phyloP scores from a whole-genome alignment of 2,113 vertebrate genomes.

The Numida meleagris region DNA sequence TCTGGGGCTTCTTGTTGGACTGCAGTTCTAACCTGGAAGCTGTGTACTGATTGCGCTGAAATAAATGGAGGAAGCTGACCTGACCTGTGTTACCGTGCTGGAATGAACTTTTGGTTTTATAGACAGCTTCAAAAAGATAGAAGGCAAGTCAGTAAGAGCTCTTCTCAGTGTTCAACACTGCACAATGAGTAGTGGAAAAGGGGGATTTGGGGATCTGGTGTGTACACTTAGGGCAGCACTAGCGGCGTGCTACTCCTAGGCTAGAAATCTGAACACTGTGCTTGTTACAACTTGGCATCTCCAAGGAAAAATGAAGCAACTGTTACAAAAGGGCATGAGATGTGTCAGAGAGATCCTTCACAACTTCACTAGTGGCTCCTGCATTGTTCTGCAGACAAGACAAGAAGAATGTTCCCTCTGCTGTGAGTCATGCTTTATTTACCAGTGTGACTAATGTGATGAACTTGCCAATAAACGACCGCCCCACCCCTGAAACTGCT shows the following conservation, averaged over 20 bases:
- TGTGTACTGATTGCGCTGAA: not conserved
- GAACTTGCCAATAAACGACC: not conserved
- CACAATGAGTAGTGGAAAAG: fast-evolving
- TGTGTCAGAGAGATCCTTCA: not conserved
- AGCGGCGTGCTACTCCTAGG: not conserved
- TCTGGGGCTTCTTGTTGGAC: fast-evolving
- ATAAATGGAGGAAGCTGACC: not conserved
- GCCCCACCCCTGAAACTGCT: constrained; percentile 1
- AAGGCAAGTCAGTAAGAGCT: too few species aligned
- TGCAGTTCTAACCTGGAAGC: not conserved
- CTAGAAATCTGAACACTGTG: not conserved
- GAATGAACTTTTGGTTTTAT: fast-evolving
- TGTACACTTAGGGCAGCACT: fast-evolving
- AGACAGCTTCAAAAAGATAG: not conserved
- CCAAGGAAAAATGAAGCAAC: not conserved
- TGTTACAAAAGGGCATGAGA: not conserved
- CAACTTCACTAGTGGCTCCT: not conserved
- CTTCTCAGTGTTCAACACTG: fast-evolving
- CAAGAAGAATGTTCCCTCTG: not conserved
- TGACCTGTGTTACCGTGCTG: not conserved
- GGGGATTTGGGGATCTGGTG: not conserved
- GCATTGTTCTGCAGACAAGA: not conserved
- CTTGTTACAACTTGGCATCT: not conserved
- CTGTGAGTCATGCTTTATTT: not conserved
- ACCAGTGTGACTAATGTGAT: constrained; percentile 29